Percentiles rank a stretch among this genome's conserved stretches.
phyloP scores from a whole-genome alignment of 2,797 vertebrate genomes.

The Lacerta bilineata region DNA sequence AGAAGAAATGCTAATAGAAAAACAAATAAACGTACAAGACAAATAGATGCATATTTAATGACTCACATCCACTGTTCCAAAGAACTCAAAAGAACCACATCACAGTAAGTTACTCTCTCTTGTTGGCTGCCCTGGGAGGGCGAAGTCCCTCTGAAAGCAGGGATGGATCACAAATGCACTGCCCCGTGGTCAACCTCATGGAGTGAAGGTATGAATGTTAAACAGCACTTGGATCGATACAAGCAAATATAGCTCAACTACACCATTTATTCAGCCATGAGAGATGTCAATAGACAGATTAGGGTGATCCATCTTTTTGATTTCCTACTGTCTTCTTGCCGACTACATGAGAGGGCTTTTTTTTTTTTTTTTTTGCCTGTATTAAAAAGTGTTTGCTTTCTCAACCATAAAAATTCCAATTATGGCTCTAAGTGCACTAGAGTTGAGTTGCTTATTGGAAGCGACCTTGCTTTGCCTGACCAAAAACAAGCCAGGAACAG shows the following conservation, averaged over 20 bases:
- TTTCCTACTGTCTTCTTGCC: slow-evolving; percentile 89
- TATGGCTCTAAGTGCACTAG: slow-evolving; percentile 88
- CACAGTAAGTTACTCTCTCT: slow-evolving; percentile 80
- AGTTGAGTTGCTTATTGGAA: slow-evolving; percentile 83
- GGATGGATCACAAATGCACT: slow-evolving; percentile 84
- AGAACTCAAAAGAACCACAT: slow-evolving; percentile 74
- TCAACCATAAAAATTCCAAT: slow-evolving; percentile 93
- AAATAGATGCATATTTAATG: slow-evolving; percentile 65
- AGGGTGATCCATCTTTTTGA: slow-evolving; percentile 97
- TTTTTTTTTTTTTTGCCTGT: slow-evolving; percentile 74
- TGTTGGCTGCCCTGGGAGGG: slow-evolving; percentile 78
- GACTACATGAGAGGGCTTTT: slow-evolving; percentile 86
- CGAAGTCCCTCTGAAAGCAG: slow-evolving; percentile 79
- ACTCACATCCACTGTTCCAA: slow-evolving; percentile 63
- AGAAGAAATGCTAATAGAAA: no score
- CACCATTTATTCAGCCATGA: slow-evolving; percentile 97
- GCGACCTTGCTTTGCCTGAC: slow-evolving; percentile 82
- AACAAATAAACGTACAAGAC: neutral
- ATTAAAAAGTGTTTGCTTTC: slow-evolving; percentile 88
- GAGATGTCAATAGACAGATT: slow-evolving; percentile 98
- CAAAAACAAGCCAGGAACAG: slow-evolving; percentile 81
- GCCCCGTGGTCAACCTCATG: slow-evolving; percentile 88
- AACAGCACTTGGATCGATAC: slow-evolving; percentile 91
- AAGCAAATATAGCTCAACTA: slow-evolving; percentile 98
- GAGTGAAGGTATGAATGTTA: slow-evolving; percentile 92